Evolutionary conservation across 1,140 invertebrate genomes (phyloP).

Genomic region (Drosophila takahashii): DNA sequence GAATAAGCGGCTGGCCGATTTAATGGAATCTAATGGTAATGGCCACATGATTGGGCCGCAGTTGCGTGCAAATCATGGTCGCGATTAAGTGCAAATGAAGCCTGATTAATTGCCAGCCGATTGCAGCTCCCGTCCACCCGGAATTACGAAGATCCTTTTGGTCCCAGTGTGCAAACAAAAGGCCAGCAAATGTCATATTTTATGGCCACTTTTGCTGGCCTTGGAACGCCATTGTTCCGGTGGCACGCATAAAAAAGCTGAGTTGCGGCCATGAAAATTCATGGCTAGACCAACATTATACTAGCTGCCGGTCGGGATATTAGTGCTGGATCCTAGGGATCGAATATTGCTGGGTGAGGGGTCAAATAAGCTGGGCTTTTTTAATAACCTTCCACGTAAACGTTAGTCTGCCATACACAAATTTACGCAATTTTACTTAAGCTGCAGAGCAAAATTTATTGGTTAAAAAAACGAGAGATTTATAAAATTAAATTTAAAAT

Average conservation of each 20-base stretch:
- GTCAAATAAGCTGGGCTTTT: not conserved
- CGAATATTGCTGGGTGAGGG: not conserved
- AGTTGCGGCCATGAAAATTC: constrained; percentile 62
- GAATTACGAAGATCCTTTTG: constrained; percentile 25
- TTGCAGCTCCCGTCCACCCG: constrained; percentile 20
- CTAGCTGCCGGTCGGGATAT: constrained; percentile 34
- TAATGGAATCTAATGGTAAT: constrained; percentile 38
- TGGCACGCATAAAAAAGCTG: constrained; percentile 56
- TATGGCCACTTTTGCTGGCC: constrained; percentile 37
- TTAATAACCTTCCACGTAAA: constrained; percentile 7
- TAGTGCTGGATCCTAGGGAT: constrained; percentile 5
- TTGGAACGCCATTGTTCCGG: constrained; percentile 49
- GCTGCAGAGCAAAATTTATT: no score
- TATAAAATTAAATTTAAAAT: no score
- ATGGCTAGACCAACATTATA: constrained; percentile 69
- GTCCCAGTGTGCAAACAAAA: constrained; percentile 69
- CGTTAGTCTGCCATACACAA: not conserved
- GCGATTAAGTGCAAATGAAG: constrained; percentile 79
- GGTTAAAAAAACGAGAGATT: no score
- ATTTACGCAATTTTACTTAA: not conserved
- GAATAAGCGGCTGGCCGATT: constrained; percentile 39
- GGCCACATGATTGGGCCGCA: constrained; percentile 28
- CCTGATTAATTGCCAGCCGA: constrained; percentile 72
- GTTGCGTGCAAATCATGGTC: constrained; percentile 70
- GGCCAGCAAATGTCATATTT: constrained; percentile 70